Conservation (phyloP, 2,888 invertebrate species). For the Amiota minor region DNA sequence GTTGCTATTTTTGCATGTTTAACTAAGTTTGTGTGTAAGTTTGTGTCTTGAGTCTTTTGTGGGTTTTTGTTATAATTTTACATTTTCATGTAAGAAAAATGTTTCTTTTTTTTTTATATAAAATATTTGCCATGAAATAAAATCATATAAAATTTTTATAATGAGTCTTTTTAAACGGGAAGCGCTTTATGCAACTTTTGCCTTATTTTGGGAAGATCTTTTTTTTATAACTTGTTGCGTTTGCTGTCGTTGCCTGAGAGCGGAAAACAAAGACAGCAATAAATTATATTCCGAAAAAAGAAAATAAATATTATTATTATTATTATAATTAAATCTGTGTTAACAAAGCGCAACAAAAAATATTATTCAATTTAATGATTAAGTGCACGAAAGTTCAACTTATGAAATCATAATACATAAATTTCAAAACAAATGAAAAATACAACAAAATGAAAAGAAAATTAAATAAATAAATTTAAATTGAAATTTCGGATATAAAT, state of each 20-base stretch:
- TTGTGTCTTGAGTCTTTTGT: background rate
- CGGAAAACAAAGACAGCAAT: too few species aligned
- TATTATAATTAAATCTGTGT: background rate
- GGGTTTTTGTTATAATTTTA: background rate
- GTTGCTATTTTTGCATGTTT: constrained; percentile 13
- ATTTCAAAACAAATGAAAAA: background rate
- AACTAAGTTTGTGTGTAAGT: constrained; percentile 34
- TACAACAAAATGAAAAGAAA: background rate
- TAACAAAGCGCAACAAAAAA: constrained; percentile 9
- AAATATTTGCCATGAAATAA: too few species aligned
- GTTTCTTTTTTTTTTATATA: too few species aligned
- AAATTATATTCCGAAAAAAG: constrained; percentile 1
- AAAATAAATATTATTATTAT: constrained; percentile 5
- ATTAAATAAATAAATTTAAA: background rate
- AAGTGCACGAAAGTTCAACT: background rate
- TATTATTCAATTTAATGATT: constrained; percentile 2
- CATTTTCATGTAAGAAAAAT: too few species aligned
- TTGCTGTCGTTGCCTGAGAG: background rate
- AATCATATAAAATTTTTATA: too few species aligned
- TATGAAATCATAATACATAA: background rate
- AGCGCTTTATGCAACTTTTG: background rate
- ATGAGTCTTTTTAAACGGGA: background rate
- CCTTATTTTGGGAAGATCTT: background rate
- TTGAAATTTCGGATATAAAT: too few species aligned
- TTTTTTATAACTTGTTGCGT: background rate